Evolutionary conservation across 1,140 invertebrate species (phyloP).

Genomic region (Diabrotica virgifera): DNA sequence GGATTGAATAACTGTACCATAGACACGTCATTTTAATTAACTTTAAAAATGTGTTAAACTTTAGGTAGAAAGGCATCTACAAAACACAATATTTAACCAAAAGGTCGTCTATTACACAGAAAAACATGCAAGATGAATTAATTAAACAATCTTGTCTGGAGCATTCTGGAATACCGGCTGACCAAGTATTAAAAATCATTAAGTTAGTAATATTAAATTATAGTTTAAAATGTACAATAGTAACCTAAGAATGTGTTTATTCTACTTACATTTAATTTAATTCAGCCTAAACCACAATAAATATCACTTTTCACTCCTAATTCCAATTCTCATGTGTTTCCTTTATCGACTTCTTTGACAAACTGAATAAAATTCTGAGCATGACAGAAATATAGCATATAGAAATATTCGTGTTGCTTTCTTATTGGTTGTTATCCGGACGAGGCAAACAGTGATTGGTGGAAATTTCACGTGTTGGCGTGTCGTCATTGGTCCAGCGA

Average conservation of each 20-base stretch:
- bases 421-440: slow-evolving; percentile 49
- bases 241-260: slow-evolving; percentile 13
- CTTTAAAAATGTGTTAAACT: not conserved
- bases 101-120: not conserved
- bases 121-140: not conserved
- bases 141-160: not conserved
- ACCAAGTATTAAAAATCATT: not conserved
- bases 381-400: slow-evolving; percentile 51
- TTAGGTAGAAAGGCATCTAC: too few relatives aligned
- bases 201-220: not conserved
- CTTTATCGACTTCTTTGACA: slow-evolving; percentile 27
- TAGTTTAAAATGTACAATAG: not conserved
- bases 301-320: slow-evolving; percentile 11
- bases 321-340: slow-evolving; percentile 15
- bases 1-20: slow-evolving; percentile 16
- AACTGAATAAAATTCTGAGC: slow-evolving; percentile 47
- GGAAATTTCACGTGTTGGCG: slow-evolving; percentile 49
- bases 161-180: not conserved
- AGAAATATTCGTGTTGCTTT: slow-evolving; percentile 51
- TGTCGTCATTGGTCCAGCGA: slow-evolving; percentile 56
- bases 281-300: slow-evolving; percentile 7
- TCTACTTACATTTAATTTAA: slow-evolving; percentile 12
- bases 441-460: slow-evolving; percentile 41
- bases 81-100: not conserved
- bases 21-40: slow-evolving; percentile 19